Percentiles rank a stretch among this genome's conserved stretches.
Conservation (phyloP, 30 jellyfish, hydroid and myxozoan species). For the Turritopsis rubra region DNA sequence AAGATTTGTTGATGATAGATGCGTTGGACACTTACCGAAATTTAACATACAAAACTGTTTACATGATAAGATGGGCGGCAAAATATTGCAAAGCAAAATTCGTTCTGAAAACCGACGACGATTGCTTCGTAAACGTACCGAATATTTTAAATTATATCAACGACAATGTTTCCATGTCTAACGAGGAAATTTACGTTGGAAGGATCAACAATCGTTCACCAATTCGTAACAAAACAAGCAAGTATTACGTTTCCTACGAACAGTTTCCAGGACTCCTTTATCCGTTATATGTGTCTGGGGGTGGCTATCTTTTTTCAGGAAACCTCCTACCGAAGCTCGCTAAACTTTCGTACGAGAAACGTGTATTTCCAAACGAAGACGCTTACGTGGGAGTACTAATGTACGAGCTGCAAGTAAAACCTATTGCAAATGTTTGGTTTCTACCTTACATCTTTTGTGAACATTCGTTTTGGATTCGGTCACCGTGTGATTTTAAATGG, state of each 20-base stretch:
- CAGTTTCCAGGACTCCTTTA: background rate
- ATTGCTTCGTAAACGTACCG: constrained; percentile 32
- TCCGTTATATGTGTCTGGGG: constrained; percentile 37
- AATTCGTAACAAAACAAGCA: constrained; percentile 22
- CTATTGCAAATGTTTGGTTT: background rate
- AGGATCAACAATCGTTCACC: background rate
- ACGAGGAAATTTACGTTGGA: background rate
- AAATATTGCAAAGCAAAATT: constrained; percentile 25
- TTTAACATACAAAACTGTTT: constrained; percentile 24
- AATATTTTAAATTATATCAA: background rate
- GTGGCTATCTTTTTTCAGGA: constrained; percentile 35
- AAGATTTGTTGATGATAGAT: constrained; percentile 28
- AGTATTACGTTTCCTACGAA: constrained; percentile 14
- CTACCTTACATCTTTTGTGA: constrained; percentile 29
- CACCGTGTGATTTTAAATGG: constrained; percentile 18
- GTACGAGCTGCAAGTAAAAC: background rate
- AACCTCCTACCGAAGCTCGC: constrained; percentile 16
- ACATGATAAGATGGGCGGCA: constrained; percentile 25
- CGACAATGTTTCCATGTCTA: background rate
- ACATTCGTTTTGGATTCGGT: constrained; percentile 3
- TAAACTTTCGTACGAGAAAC: background rate
- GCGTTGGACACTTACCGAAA: constrained; percentile 19
- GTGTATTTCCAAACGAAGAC: constrained; percentile 26
- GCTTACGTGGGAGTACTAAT: constrained; percentile 32
- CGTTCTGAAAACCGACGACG: constrained; percentile 46